Base-by-base conservation (phyloP, 2,888 invertebrate genomes). In the Clusia tigrina region DNA sequence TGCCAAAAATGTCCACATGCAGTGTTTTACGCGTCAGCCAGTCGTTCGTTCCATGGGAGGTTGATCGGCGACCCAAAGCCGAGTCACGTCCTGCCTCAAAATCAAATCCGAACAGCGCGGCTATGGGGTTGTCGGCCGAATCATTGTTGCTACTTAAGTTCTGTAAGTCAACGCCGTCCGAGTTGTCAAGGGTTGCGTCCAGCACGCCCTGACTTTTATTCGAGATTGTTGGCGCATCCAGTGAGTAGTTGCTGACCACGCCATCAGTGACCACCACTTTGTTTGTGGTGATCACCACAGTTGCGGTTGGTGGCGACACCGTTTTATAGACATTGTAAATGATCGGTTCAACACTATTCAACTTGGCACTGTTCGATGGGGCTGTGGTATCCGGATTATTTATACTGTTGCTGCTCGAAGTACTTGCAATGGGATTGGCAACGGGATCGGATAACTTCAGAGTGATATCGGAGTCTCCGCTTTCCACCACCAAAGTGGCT, bases 121-220 rank as follows among this genome's bases (percentile, higher is more conserved):
- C 72, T 25, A 74, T 70, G 26, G 78, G 71, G 69, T 81, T 78
- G 55, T 81, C 81, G 15, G 75, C 82, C 0, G 81, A 75, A 56
- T 82, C 83, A 22, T 81, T 81, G 55, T 70, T 74, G 37, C 78
- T 79, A 63, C 79, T 81, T 9, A 82, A 65, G 42, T 81, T 80
- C 65, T 83, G 83, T 37, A 83, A 63, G 58, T 83, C 81, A 6
- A 77, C 46, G 1, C 76, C 76, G 63, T 80, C 79, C 2, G 70
- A 64, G 54, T 63, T 73, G 6, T 79, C 78, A 10, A 71, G 51
- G 18, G 58, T 59, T 12, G 60, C 63, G 25, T 70, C 69, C 1
- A 68, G 63, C 3, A 68, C 71, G 2, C 73, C 72, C 53, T 78
- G 78, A 59, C 72, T 78, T 20, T 78, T 80, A 6, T 77, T 77